Evolutionary conservation across 2,113 vertebrate species (phyloP).

Genomic region (Dissostichus mawsoni): DNA sequence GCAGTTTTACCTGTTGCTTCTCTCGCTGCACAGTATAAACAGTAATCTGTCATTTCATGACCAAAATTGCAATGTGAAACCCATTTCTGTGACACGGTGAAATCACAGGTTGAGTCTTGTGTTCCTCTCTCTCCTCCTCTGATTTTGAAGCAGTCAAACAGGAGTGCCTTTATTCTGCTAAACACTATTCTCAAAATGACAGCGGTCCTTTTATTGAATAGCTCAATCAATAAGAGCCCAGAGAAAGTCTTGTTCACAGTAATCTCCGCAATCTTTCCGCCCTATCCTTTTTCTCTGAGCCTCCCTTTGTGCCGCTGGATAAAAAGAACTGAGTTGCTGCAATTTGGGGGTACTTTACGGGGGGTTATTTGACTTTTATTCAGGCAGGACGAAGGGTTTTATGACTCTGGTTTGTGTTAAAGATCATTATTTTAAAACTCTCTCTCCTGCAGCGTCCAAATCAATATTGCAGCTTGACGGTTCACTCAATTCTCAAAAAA

Average conservation of each 20-base stretch:
- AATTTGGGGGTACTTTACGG: neutral
- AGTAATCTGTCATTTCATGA: neutral
- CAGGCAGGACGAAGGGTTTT: neutral
- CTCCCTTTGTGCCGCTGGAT: neutral
- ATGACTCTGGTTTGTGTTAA: neutral
- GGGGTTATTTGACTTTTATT: neutral
- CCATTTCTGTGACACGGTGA: neutral
- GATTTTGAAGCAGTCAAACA: neutral
- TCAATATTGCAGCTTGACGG: no score
- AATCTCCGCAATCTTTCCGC: constrained; percentile 15
- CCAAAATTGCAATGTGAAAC: neutral
- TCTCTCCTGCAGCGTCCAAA: neutral
- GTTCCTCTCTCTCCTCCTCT: neutral
- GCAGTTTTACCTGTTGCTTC: no score
- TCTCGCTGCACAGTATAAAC: no score
- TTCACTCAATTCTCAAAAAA: no score
- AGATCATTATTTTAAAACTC: neutral
- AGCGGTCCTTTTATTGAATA: neutral
- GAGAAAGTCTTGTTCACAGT: constrained; percentile 10
- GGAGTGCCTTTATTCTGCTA: neutral
- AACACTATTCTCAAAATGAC: constrained; percentile 16
- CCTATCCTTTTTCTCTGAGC: neutral
- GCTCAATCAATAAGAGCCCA: constrained; percentile 9
- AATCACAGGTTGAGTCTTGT: neutral
- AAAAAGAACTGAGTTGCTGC: neutral